Evolutionary conservation across 2,888 invertebrate genomes (phyloP).

Genomic region (Cabera pusaria): DNA sequence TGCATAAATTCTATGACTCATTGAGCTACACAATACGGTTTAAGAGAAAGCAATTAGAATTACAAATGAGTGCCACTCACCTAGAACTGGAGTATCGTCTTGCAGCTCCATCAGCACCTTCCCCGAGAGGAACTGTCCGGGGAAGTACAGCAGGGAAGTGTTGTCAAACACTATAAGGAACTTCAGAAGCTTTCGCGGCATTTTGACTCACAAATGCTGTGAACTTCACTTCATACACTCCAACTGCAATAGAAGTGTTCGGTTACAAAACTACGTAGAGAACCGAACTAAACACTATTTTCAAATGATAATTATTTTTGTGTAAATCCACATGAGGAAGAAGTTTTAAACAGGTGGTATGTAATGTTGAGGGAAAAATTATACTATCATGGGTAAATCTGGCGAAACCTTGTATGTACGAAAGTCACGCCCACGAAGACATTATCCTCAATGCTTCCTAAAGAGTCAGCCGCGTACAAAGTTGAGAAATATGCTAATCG

Average conservation of each 20-base stretch:
- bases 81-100: conserved; percentile 95
- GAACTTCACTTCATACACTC: too few species aligned
- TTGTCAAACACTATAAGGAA: conserved; percentile 97
- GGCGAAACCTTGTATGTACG: conserved; percentile 51
- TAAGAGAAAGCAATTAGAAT: conserved; percentile 10
- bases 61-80: conserved; percentile 70
- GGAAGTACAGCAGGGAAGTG: conserved; percentile 95
- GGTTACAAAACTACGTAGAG: conserved; percentile 4
- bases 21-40: conserved; percentile 9
- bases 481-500: conserved; percentile 73
- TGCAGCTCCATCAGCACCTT: conserved; percentile 96
- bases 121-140: conserved; percentile 96
- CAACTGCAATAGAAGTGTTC: too few species aligned
- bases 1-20: conserved; percentile 11
- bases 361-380: too few species aligned
- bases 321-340: conserved; percentile 25
- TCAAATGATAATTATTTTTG: conserved; percentile 34
- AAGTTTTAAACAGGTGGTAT: too few species aligned
- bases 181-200: conserved; percentile 95
- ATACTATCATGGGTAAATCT: conserved; percentile 27
- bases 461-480: conserved; percentile 59
- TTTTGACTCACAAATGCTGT: conserved; percentile 52
- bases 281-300: conserved; percentile 24
- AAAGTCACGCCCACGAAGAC: conserved; percentile 62
- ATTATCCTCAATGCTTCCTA: conserved; percentile 55